These are phyloP conservation scores for Clinocottus analis DNA, from an alignment of 2,113 vertebrate species.

Conservation along the genomic window DNA sequence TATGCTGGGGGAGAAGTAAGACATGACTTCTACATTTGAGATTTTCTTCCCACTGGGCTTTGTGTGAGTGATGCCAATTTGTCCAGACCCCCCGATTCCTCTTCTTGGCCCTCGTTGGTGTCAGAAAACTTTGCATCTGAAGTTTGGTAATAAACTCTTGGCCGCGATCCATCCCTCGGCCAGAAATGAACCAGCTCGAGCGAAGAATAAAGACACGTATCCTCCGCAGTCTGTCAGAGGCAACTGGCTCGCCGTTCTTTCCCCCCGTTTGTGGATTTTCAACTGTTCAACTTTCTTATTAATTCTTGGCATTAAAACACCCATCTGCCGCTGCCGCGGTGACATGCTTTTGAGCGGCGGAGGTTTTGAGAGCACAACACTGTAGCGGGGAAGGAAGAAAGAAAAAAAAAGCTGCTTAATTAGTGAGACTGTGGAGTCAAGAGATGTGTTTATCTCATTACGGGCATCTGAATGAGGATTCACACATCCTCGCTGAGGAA, in stretches of 20 bases:
- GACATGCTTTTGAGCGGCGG: constrained; percentile 70
- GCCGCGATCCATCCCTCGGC: constrained; percentile 64
- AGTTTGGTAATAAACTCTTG: constrained; percentile 75
- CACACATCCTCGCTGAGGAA: constrained; percentile 36
- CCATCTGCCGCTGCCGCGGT: constrained; percentile 79
- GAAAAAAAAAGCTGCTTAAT: constrained; percentile 67
- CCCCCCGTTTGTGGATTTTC: constrained; percentile 41
- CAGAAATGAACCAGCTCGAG: constrained; percentile 55
- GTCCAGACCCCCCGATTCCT: constrained; percentile 63
- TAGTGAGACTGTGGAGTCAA: constrained; percentile 70
- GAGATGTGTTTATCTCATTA: constrained; percentile 67
- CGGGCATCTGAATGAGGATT: constrained; percentile 66
- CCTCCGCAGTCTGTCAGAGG: constrained; percentile 67
- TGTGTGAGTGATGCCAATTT: constrained; percentile 66
- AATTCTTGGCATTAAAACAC: constrained; percentile 60
- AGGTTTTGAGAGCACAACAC: constrained; percentile 58
- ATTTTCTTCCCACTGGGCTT: constrained; percentile 52
- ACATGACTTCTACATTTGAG: constrained; percentile 50
- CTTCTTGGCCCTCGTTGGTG: constrained; percentile 73
- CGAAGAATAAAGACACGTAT: constrained; percentile 65
- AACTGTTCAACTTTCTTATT: constrained; percentile 48
- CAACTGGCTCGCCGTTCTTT: constrained; percentile 52
- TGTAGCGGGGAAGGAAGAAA: constrained; percentile 20
- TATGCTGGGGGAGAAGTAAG: constrained; percentile 35
- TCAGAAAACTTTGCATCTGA: constrained; percentile 72